Evolutionary conservation across 1,140 invertebrate species (phyloP).

Genomic region (Lerema accius): DNA sequence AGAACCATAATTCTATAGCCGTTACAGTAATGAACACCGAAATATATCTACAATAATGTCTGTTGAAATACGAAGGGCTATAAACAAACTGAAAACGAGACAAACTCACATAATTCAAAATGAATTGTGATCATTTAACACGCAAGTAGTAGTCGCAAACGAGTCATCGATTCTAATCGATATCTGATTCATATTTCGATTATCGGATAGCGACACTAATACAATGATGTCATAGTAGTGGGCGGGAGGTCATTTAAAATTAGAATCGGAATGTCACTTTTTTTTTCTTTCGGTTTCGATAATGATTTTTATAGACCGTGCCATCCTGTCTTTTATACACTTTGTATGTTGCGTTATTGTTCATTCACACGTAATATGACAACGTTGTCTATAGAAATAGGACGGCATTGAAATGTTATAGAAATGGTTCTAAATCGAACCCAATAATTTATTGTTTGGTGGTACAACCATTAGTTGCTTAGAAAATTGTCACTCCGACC

Average conservation of each 20-base stretch:
- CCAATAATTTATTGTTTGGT: not conserved
- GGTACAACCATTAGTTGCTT: slow-evolving; percentile 5
- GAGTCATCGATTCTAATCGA: slow-evolving; percentile 52
- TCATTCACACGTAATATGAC: not conserved
- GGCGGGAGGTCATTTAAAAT: slow-evolving; percentile 44
- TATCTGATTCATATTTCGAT: slow-evolving; percentile 42
- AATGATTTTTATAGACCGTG: not conserved
- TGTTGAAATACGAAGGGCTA: slow-evolving; percentile 55
- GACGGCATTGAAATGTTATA: not conserved
- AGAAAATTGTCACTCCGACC: slow-evolving; percentile 19
- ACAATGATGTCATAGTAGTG: slow-evolving; percentile 51
- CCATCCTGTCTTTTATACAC: not conserved
- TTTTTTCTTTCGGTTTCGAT: slow-evolving; percentile 13
- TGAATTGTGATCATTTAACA: slow-evolving; percentile 71
- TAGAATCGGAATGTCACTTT: slow-evolving; percentile 36
- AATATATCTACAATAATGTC: slow-evolving; percentile 41
- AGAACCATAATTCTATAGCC: slow-evolving; percentile 24
- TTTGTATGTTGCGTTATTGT: not conserved
- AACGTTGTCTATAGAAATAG: not conserved
- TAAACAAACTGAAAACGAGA: slow-evolving; percentile 69
- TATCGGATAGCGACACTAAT: slow-evolving; percentile 39
- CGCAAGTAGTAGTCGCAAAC: slow-evolving; percentile 55
- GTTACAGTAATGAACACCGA: slow-evolving; percentile 46
- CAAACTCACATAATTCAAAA: slow-evolving; percentile 66
- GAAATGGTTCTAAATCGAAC: not conserved